Conservation (phyloP, 1,140 invertebrate species). For the Pseudachorutes palmiensis region DNA sequence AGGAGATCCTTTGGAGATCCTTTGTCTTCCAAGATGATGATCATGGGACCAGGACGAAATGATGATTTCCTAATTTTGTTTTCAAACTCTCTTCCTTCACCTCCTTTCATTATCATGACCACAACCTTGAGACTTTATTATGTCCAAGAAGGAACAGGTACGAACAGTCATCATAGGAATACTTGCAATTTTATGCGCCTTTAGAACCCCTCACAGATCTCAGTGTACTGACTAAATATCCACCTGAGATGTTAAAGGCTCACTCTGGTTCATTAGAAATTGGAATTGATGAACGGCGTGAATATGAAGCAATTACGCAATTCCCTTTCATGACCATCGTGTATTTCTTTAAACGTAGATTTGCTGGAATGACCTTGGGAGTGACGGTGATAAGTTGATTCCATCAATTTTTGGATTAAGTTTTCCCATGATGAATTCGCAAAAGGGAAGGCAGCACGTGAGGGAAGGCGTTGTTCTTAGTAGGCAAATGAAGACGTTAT, state of each 20-base stretch:
- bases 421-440: not conserved
- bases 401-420: not conserved
- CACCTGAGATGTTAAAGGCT: no score
- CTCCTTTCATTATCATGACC: not conserved
- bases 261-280: no score
- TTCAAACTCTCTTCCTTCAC: not conserved
- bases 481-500: constrained; percentile 6
- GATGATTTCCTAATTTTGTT: constrained; percentile 12
- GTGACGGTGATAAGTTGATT: constrained; percentile 11
- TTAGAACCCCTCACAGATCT: no score
- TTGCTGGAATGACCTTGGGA: constrained; percentile 1
- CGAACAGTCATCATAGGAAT: not conserved
- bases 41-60: not conserved
- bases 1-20: no score
- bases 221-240: no score
- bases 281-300: no score
- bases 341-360: no score
- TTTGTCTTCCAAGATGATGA: constrained; percentile 1
- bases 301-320: no score
- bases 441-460: not conserved
- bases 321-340: no score
- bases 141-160: not conserved
- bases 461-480: not conserved
- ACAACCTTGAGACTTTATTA: not conserved
- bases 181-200: not conserved